Base-by-base conservation (phyloP, 37 sponge, comb jelly and placozoan species). In the Hexactinellida sp. region DNA sequence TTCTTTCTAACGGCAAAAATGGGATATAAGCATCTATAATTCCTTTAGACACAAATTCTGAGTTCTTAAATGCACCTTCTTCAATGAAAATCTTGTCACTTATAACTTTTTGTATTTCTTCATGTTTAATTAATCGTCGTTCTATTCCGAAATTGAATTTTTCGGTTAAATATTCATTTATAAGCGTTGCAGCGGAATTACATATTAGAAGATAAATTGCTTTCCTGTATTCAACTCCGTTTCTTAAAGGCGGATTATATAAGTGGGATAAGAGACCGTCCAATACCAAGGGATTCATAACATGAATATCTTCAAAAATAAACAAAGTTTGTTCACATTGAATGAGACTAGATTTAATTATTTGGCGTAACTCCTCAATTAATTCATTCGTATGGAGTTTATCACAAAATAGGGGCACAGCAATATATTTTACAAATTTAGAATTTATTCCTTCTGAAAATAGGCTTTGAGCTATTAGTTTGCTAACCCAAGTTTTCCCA, bases 11-110 rank as follows among this genome's bases (percentile, higher is more conserved):
- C 5, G 86, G 86, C 82, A 85, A n/a, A 82, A 85, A 85, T 71
- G 86, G 86, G 13, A 85, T 54, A 63, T 5, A 85, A 36, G 54
- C 47, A n/a, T 85, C 86, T 24, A 85, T 85, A 24, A 85, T 83
- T 7, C 16, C n/a, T 23, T 25, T 41, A 23, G 24, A 28, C 13
- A 85, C 83, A 82, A 36, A 9, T 32, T 85, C 83, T 25, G 52
- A 5, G 16, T 85, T 24, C 24, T 36, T 9, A 21, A 85, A 36
- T 85, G 54, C 76, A 7, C 76, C 76, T 7, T 63, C 30, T 28
- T 63, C 76, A n/a, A 7, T 63, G 13, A 21, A 63, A 7, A 63
- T 63, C 76, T 10, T 63, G 13, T 63, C 76, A 28, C 76, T 63
- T 3, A 63, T 63, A 23, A 63, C 3, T 10, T 63, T 23, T 23